Evolutionary conservation across 2,113 vertebrate species (phyloP).

Genomic region (Triplophysa dalaica): DNA sequence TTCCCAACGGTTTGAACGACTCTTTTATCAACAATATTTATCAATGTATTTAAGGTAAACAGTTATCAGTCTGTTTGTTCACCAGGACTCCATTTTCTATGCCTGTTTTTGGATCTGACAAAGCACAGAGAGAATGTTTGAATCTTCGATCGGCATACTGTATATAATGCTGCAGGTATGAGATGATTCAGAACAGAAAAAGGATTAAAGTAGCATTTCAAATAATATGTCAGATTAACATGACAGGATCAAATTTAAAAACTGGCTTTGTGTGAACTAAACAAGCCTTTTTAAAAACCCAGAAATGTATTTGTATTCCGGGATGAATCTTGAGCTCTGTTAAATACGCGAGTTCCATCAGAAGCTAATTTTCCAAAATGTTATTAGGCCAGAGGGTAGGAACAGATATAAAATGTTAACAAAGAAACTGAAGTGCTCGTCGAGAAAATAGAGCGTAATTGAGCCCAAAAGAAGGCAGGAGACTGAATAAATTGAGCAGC

Average conservation of each 20-base stretch:
- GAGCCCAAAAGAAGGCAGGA: conserved; percentile 63
- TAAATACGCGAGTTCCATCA: conserved; percentile 54
- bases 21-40: no score
- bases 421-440: conserved; percentile 60
- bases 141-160: no score
- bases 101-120: background rate
- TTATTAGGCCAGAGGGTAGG: conserved; percentile 48
- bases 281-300: background rate
- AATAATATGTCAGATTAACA: conserved; percentile 44
- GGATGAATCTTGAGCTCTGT: background rate
- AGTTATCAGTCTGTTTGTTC: no score
- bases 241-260: conserved; percentile 36
- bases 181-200: background rate
- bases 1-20: no score
- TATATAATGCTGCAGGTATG: background rate
- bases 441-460: conserved; percentile 67
- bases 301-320: conserved; percentile 4
- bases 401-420: conserved; percentile 63
- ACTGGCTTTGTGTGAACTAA: background rate
- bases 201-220: conserved; percentile 49
- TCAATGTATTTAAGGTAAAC: no score
- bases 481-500: conserved; percentile 55
- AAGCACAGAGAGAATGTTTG: background rate
- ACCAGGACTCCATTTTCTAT: no score
- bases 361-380: conserved; percentile 34